phyloP scores from a whole-genome alignment of 2,113 vertebrate species.

The Osmerus mordax region DNA sequence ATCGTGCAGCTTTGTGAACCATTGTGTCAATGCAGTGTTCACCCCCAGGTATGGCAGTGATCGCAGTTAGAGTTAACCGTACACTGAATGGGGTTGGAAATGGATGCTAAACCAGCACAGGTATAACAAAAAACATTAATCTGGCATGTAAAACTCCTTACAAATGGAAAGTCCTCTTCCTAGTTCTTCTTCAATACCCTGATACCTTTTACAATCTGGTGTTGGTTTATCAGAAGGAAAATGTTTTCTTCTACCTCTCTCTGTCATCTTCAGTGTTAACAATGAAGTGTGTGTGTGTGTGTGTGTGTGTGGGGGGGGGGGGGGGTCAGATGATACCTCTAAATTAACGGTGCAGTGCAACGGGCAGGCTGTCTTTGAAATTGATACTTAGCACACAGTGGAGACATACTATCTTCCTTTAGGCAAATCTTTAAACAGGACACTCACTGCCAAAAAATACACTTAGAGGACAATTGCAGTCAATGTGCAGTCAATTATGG shows the following conservation, averaged over 20 bases:
- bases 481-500: slow-evolving; percentile 38
- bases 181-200: too few species aligned
- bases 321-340: slow-evolving; percentile 9
- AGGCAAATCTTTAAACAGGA: slow-evolving; percentile 37
- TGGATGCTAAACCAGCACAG: too few species aligned
- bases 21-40: background rate
- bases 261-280: background rate
- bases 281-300: background rate
- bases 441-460: slow-evolving; percentile 33
- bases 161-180: too few species aligned
- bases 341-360: slow-evolving; percentile 18
- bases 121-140: too few species aligned
- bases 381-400: slow-evolving; percentile 26
- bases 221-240: too few species aligned
- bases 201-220: too few species aligned
- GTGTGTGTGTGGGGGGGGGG: too few species aligned
- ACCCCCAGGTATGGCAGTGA: background rate
- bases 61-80: background rate
- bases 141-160: too few species aligned
- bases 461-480: too few species aligned
- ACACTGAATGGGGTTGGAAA: too few species aligned
- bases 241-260: too few species aligned
- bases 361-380: slow-evolving; percentile 31
- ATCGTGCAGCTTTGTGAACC: background rate
- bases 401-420: slow-evolving; percentile 31